Evolutionary conservation across 2,797 vertebrate genomes (phyloP), one percentile per base, ranked within the genome.

Genomic region (Gymnopithys bicolor): DNA sequence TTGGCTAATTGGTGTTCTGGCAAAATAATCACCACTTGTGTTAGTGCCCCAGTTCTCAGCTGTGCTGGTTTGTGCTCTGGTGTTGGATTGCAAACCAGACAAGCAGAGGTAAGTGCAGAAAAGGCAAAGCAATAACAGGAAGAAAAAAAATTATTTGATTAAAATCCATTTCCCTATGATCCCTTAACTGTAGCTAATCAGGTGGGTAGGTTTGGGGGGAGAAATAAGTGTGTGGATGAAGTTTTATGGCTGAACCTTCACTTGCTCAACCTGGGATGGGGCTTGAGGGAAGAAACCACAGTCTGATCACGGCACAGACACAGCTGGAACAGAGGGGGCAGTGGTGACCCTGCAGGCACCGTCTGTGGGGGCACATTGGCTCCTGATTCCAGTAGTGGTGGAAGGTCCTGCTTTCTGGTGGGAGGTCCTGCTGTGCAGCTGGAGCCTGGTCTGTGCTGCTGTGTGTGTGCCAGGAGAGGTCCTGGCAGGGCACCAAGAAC

Each of bases 401-500:
- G 39, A 39, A 39, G 39, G 39, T 39, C 39, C 39, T 39, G 39
- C 39, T 39, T 39, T 2, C 39, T 41, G n/a, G 70, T 89, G 62
- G 27, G 53, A 41, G 37, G 55, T 27, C 19, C 56, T 59, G 35
- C 48, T 60, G 49, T 82, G 66, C 24, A 25, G 58, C 8, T 39
- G 1, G 2, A 60, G 33, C 33, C 41, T 64, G 28, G 45, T 52
- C 89, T 86, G 24, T 25, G 2, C 52, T 73, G 30, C 52, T 79
- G 9, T 17, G 52, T 24, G 0, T 48, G 9, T 85, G 84, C 46
- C 63, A 70, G 66, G 55, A 55, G 52, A 48, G 48, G 53, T 78
- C 28, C 75, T 96, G 96, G 91, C 92, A 84, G 71, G 73, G 59
- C 91, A 90, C 93, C 84, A 91, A 71, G 73, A 64, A 6, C 92